Evolutionary conservation across 1,140 invertebrate genomes (phyloP).

Genomic region (Bradynema listronoti): DNA sequence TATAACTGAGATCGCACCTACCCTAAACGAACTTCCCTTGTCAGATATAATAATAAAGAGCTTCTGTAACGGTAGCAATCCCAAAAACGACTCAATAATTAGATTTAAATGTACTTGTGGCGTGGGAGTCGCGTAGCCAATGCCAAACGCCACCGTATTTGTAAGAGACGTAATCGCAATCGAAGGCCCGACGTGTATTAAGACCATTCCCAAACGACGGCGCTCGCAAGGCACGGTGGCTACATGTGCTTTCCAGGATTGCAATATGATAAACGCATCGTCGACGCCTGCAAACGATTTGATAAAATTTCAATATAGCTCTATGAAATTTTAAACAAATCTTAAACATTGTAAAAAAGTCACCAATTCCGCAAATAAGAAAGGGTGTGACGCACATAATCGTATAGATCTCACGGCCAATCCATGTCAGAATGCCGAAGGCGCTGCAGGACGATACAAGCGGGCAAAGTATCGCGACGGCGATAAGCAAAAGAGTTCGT

Average conservation of each 20-base stretch:
- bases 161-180: slow-evolving; percentile 55
- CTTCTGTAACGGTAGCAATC: no score
- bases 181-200: slow-evolving; percentile 40
- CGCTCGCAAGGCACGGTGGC: slow-evolving; percentile 28
- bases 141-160: slow-evolving; percentile 54
- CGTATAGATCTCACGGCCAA: slow-evolving; percentile 48
- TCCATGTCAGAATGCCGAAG: slow-evolving; percentile 52
- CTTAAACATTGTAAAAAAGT: background rate
- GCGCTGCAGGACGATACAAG: slow-evolving; percentile 46
- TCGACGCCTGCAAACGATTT: slow-evolving; percentile 51
- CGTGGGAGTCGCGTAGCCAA: slow-evolving; percentile 53
- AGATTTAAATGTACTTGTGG: slow-evolving; percentile 36
- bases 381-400: slow-evolving; percentile 57
- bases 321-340: no score
- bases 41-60: no score
- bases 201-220: slow-evolving; percentile 9
- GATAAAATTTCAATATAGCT: no score
- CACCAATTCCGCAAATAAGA: slow-evolving; percentile 33
- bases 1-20: no score
- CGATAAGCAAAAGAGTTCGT: slow-evolving; percentile 26
- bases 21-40: no score
- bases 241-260: slow-evolving; percentile 46
- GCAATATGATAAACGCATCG: slow-evolving; percentile 54
- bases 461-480: slow-evolving; percentile 48
- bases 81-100: background rate